Evolutionary conservation across 2,797 vertebrate genomes (phyloP), one percentile per base, ranked within the genome.

Genomic region (Ptychobarbus kaznakovi): DNA sequence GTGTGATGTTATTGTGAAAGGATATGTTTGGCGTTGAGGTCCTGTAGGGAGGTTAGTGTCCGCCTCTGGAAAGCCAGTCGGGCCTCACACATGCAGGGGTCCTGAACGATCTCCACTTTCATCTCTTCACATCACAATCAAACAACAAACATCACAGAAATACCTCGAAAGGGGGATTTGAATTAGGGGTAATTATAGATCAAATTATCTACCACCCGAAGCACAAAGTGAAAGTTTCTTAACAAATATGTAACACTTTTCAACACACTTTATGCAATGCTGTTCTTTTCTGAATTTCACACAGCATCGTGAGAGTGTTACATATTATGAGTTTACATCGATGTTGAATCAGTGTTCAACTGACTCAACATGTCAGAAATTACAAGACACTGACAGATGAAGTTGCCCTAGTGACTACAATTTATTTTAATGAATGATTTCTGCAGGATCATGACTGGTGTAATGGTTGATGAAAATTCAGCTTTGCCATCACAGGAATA

Each of bases 21-120:
- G 98, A 99, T 99, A 99, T 99, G 86, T 91, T 95, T 98, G 88
- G 91, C 91, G 28, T 95, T 94, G 87, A 99, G 93, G 90, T 96
- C 94, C 93, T 97, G 95, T 66, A 99, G 93, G 87, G 91, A 91
- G 0, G 93, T 95, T 89, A 94, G 97, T 13, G 96, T 95, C 28
- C 95, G 94, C 86, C 94, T 96, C 92, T 98, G 97, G 93, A 99
- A 97, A 3, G 93, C 95, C 93, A 96, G 90, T 3, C 96, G 94
- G 88, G 96, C 96, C 89, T 97, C 96, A 91, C 97, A 99, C 66
- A 96, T 96, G 89, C 98, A 99, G 10, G 96, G 95, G 58, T 98
- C 96, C 84, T 90, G 89, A 82, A 95, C 90, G 61, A 94, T 22
- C 20, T 95, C 92, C 89, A 94, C 95, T 89, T 93, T 95, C 83